These are phyloP conservation scores for Phalloptychus januarius DNA, from an alignment of 2,797 vertebrate genomes.

Conservation along the genomic window DNA sequence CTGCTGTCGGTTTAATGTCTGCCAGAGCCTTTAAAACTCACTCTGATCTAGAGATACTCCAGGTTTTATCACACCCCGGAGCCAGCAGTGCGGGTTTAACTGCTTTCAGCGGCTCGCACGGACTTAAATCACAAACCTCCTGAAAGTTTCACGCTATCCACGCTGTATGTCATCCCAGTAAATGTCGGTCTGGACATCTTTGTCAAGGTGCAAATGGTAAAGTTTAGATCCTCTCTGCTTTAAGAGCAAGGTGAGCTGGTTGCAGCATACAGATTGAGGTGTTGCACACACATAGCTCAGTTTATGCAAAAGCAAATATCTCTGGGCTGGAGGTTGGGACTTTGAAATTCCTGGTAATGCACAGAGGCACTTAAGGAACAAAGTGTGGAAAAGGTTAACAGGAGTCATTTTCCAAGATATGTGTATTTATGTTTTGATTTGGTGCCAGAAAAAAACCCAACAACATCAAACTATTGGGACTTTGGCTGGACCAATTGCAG, in stretches of 20 bases:
- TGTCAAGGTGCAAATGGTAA: neutral
- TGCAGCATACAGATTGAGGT: neutral
- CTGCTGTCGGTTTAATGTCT: constrained; percentile 31
- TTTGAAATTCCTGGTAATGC: neutral
- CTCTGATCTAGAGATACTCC: constrained; percentile 35
- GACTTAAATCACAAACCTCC: neutral
- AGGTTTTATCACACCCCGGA: constrained; percentile 8
- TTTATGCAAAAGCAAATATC: too few relatives aligned
- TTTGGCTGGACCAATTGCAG: too few relatives aligned
- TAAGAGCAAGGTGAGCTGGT: neutral
- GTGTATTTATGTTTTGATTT: neutral
- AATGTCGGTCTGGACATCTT: neutral
- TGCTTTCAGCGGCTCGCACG: constrained; percentile 6
- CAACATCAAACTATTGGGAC: neutral
- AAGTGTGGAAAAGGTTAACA: neutral
- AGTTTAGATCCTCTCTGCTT: neutral
- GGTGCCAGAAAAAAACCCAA: neutral
- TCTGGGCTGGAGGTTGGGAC: neutral
- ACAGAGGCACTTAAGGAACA: neutral
- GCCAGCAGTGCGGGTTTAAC: neutral
- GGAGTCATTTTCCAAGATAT: neutral
- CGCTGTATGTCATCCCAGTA: neutral
- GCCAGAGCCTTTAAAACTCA: constrained; percentile 41
- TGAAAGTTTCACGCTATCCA: constrained; percentile 2
- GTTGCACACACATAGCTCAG: neutral